Base-by-base conservation (phyloP, 53 echinoderm and acorn worm genomes). In the Temnopleurus reevesii region DNA sequence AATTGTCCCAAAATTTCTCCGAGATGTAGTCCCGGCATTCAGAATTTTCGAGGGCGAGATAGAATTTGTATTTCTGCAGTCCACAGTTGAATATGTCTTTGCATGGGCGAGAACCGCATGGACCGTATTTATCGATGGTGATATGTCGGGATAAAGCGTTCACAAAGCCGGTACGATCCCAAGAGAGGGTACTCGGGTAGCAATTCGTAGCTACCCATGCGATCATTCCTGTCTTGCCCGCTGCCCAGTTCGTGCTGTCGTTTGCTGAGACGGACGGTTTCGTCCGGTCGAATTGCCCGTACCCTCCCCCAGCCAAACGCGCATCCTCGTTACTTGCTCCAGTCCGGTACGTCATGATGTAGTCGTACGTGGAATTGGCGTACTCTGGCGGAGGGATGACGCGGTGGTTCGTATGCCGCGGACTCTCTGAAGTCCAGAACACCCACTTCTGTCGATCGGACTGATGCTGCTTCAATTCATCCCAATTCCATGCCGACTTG, bases 271-370 rank as follows among this genome's bases (percentile, higher is more conserved):
- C 23, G 4, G 23, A 57, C 5, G 21, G 0, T n/a, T 1, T 34
- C 17, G 38, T 30, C 18, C 31, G 10, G 33, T 56, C 26, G 33
- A 54, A 83, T 5, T 19, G 3, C 8, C 84, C 84, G 19, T 58
- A 83, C 5, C 29, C 29, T 18, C 58, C 56, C n/a, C n/a, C 56
- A 23, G 31, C 7, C 23, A 58, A 17, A 4, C 8, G 5, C 4
- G 56, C 84, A 5, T 31, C 53, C 18, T 81, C 7, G 81, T 81
- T 53, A 18, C 25, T 53, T 41, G 58, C 56, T 0, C 38, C 56
- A 8, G 10, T 83, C 24, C 89, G 77, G 54, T 56, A 89, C 2
- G 89, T 79, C 89, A 89, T 89, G 26, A 79, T 36, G 77, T 79
- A 89, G 54, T 89, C 89, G 31, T 89, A 89, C 6, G 59, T 41